Evolutionary conservation across 2,797 vertebrate species (phyloP), one percentile per base, ranked within the genome.

Genomic region (Oophaga sylvatica): DNA sequence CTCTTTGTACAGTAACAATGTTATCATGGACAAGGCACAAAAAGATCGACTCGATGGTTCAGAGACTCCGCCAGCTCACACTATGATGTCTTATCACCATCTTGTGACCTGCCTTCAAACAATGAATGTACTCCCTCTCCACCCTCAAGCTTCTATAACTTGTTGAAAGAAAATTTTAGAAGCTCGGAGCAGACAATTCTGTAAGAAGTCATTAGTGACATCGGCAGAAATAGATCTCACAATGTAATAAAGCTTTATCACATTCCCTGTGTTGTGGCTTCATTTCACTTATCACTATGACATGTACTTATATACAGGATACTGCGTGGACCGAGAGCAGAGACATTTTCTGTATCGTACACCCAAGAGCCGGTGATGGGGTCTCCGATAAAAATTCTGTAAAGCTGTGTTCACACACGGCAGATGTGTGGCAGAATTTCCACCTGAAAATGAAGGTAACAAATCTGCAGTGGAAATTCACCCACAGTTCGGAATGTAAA

Each of bases 121-220:
- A 84, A 84, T 84, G 65, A 73, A 3, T 20, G 13, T 83, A 35
- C 3, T 22, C 48, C 57, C 56, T 73, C 70, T 67, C 82, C 82
- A 62, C 82, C 82, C 35, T 84, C 11, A 26, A 7, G 57, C 75
- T 45, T 57, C 82, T 84, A 73, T 62, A 29, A 84, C 82, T 84
- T 84, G 82, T 16, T 84, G 82, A 84, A 62, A 84, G 82, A 84
- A 41, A 31, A n/a, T 84, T 75, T 75, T 62, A 75, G 70, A 60
- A 75, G 17, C 71, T 75, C 59, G 8, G n/a, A 41, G 56, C 17
- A 84, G 68, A 73, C 70, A 81, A 26, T 26, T 81, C 62, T 7
- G 19, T 26, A 10, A 48, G 62, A 63, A 45, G 80, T 17, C 80
- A 71, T 68, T 29, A 65, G 56, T 70, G 56, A 29, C 48, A 29